Percentiles rank a stretch among this genome's conserved stretches.
phyloP scores from a whole-genome alignment of 2,888 invertebrate genomes.

The Ptychoptera albimana region DNA sequence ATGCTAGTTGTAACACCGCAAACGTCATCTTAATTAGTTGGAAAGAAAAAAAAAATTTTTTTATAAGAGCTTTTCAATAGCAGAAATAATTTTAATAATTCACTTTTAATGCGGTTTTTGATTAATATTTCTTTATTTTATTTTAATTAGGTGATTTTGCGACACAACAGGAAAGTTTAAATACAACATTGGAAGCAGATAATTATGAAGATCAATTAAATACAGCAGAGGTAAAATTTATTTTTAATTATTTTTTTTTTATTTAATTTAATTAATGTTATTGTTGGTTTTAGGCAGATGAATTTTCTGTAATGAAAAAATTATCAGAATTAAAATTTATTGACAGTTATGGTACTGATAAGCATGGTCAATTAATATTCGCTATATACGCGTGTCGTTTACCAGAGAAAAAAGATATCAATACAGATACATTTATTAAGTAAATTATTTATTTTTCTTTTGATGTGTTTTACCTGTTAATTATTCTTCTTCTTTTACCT shows the following conservation, averaged over 20 bases:
- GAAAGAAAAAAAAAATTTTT: no score
- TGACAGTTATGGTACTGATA: constrained; percentile 48
- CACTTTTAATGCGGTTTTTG: background rate
- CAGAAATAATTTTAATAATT: no score
- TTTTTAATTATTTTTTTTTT: constrained; percentile 5
- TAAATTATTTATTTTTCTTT: constrained; percentile 12
- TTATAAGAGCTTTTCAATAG: no score
- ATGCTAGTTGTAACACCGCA: no score
- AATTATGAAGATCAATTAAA: constrained; percentile 22
- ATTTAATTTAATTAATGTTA: constrained; percentile 6
- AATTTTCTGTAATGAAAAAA: constrained; percentile 11
- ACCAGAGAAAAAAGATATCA: constrained; percentile 62
- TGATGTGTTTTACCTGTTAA: background rate
- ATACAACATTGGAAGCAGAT: constrained; percentile 10
- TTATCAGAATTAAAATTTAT: constrained; percentile 28
- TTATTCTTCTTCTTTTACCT: background rate
- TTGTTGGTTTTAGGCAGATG: constrained; percentile 8
- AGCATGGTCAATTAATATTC: constrained; percentile 81
- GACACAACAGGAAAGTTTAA: constrained; percentile 12
- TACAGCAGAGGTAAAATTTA: constrained; percentile 16
- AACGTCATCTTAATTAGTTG: no score
- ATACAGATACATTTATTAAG: constrained; percentile 37
- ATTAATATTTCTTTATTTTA: background rate
- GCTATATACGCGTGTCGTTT: constrained; percentile 82
- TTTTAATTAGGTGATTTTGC: constrained; percentile 8